These are phyloP conservation scores for Platorchestia sp. DNA, from an alignment of 1,140 invertebrate species.

Conservation along the genomic window DNA sequence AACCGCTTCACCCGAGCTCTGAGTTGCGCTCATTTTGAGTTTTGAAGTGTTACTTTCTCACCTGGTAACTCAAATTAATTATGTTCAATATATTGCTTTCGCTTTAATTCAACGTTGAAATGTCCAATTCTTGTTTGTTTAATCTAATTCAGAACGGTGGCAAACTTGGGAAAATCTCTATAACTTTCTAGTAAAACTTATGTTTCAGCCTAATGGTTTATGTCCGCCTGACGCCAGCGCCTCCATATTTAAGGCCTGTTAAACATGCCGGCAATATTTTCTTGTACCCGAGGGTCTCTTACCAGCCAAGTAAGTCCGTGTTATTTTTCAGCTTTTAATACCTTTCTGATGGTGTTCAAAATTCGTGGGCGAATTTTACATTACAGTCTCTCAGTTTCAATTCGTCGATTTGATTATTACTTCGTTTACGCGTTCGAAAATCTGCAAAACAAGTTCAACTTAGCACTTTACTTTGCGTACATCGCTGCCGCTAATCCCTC, in stretches of 20 bases:
- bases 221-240: not conserved
- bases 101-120: not conserved
- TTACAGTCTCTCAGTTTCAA: not conserved
- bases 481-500: not conserved
- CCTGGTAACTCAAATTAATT: not conserved
- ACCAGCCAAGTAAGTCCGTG: not conserved
- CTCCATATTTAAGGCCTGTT: not conserved
- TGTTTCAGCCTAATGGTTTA: not conserved
- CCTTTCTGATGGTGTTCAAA: not conserved
- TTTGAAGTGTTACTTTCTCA: not conserved
- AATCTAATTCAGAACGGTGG: not conserved
- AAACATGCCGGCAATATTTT: not conserved
- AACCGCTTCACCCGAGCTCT: not conserved
- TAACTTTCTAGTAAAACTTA: not conserved
- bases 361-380: not conserved
- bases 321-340: not conserved
- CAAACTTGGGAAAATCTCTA: not conserved
- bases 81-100: not conserved
- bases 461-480: not conserved
- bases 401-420: not conserved
- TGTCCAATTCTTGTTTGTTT: not conserved
- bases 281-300: not conserved
- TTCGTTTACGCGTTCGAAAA: not conserved
- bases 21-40: not conserved
- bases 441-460: not conserved